These are phyloP conservation scores for Genyomyrus donnyi DNA, from an alignment of 2,113 vertebrate species.

Conservation along the genomic window DNA sequence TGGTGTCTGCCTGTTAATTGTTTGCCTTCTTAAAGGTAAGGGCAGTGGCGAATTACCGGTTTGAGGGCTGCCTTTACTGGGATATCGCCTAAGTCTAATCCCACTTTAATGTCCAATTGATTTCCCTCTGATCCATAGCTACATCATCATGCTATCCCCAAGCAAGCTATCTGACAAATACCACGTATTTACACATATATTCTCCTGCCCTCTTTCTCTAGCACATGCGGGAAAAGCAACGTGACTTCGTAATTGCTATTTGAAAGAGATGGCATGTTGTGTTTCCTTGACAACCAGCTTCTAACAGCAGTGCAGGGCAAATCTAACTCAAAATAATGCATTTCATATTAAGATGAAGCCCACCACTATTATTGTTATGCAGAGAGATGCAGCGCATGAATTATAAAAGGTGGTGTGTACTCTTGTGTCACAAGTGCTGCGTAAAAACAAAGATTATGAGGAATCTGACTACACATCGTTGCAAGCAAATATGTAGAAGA, in stretches of 20 bases:
- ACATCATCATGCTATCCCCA: not conserved
- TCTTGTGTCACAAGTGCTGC: not conserved
- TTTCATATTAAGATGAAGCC: not conserved
- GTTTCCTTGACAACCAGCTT: conserved; percentile 5
- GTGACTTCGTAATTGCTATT: not conserved
- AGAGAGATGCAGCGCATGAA: not conserved
- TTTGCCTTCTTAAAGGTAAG: not conserved
- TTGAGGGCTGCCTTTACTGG: not conserved
- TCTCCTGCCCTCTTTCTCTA: not conserved
- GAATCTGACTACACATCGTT: not conserved
- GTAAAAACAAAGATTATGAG: not conserved
- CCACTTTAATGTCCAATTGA: not conserved
- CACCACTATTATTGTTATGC: not conserved
- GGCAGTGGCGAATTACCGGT: not conserved
- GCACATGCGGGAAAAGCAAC: not conserved
- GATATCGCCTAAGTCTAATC: not conserved
- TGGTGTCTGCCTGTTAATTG: not conserved
- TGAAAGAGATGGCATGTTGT: not conserved
- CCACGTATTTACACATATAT: not conserved
- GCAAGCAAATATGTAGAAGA: not conserved
- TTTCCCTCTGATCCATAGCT: not conserved
- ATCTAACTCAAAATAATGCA: conserved; percentile 6
- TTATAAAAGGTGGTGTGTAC: not conserved
- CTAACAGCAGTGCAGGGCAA: not conserved
- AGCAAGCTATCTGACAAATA: not conserved